phyloP scores from a whole-genome alignment of 2,797 vertebrate species.

The Sus cebifrons region DNA sequence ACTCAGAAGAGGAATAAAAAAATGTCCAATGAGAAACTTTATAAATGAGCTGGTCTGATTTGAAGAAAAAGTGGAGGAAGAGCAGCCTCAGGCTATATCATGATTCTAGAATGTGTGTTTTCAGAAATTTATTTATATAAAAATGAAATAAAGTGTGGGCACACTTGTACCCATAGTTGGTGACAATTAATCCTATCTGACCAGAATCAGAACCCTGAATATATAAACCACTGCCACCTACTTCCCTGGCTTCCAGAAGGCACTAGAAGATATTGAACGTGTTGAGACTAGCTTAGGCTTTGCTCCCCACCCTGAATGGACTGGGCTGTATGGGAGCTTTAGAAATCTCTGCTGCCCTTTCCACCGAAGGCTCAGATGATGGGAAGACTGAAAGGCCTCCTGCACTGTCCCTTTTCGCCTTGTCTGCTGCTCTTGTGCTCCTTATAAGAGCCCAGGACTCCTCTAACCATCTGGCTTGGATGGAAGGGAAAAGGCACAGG shows the following conservation, averaged over 20 bases:
- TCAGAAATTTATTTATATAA: not conserved
- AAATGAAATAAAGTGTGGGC: slow-evolving; percentile 40
- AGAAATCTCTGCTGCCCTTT: not conserved
- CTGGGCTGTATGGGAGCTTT: fast-evolving
- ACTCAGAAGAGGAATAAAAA: not conserved
- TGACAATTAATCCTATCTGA: not conserved
- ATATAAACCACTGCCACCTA: not conserved
- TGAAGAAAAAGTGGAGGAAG: not conserved
- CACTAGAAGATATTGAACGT: too few relatives aligned
- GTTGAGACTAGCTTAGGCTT: not conserved
- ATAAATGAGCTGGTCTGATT: not conserved
- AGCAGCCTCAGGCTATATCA: not conserved
- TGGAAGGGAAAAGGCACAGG: not conserved
- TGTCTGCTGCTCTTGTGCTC: fast-evolving
- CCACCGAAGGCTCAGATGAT: fast-evolving
- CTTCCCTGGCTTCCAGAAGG: not conserved
- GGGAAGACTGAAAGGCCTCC: not conserved
- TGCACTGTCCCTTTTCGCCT: fast-evolving
- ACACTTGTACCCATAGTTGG: not conserved
- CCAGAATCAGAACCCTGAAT: not conserved
- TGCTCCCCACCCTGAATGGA: not conserved
- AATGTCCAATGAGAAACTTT: not conserved
- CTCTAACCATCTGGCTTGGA: not conserved
- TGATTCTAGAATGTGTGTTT: not conserved
- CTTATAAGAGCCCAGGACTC: not conserved